These are phyloP conservation scores for Lampris incognitus DNA, from an alignment of 2,113 vertebrate genomes.

Conservation along the genomic window DNA sequence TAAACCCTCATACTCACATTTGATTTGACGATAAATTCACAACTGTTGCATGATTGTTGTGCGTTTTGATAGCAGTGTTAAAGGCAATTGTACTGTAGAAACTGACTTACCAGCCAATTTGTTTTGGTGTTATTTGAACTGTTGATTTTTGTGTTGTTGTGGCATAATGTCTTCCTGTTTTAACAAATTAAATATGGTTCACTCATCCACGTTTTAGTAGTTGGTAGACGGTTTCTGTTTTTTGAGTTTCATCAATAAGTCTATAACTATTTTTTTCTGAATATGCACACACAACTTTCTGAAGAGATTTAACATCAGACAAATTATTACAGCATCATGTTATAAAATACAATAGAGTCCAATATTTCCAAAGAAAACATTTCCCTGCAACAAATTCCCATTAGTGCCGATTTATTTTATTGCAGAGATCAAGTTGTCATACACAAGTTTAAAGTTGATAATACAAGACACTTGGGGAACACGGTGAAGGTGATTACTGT, in stretches of 20 bases:
- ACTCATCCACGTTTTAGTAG: background rate
- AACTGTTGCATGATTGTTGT: background rate
- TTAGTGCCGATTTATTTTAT: conserved; percentile 35
- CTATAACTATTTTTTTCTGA: background rate
- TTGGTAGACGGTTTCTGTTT: no score
- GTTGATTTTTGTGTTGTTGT: background rate
- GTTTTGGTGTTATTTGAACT: background rate
- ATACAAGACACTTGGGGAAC: conserved; percentile 38
- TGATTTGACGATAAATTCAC: background rate
- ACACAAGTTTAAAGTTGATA: conserved; percentile 37
- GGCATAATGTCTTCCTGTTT: background rate
- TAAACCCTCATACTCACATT: background rate
- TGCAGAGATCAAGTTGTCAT: conserved; percentile 26
- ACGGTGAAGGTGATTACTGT: conserved; percentile 11
- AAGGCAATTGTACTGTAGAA: background rate
- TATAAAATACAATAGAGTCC: conserved; percentile 63
- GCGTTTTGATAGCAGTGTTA: background rate
- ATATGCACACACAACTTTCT: conserved; percentile 20
- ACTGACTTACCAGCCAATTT: no score
- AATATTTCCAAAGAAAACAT: conserved; percentile 38
- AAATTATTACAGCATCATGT: conserved; percentile 50
- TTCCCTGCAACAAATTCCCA: conserved; percentile 39
- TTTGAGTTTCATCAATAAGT: background rate
- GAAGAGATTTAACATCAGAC: conserved; percentile 60
- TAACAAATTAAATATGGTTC: conserved; percentile 8